A percentile compares a stretch with the other conserved stretches of the same genome.
phyloP scores from a whole-genome alignment of 1,140 invertebrate species.

The Ostrea edulis region DNA sequence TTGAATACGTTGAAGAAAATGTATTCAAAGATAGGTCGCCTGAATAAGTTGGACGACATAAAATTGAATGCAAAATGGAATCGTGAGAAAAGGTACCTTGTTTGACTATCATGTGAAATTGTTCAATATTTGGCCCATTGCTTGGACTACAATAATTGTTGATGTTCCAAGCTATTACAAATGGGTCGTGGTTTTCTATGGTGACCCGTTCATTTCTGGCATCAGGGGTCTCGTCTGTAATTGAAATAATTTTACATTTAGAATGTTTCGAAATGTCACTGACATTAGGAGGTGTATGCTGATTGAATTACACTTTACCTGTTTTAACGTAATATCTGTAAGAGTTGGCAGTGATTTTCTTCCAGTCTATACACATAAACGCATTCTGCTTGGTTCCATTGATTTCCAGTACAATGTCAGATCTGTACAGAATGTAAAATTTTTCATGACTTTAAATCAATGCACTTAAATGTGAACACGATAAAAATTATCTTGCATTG shows the following conservation, averaged over 20 bases:
- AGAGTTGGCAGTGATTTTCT: slow-evolving; percentile 44
- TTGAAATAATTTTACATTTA: neutral
- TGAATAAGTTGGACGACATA: neutral
- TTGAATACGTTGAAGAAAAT: too few relatives aligned
- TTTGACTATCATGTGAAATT: slow-evolving; percentile 55
- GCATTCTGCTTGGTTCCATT: slow-evolving; percentile 31
- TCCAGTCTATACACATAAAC: slow-evolving; percentile 44
- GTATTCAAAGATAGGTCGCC: too few relatives aligned
- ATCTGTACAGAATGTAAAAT: neutral
- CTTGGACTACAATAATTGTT: slow-evolving; percentile 32
- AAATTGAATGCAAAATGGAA: neutral
- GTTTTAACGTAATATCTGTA: slow-evolving; percentile 45
- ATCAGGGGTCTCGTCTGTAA: neutral
- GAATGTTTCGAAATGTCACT: neutral
- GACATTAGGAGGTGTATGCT: neutral
- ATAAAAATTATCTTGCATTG: neutral
- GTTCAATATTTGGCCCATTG: slow-evolving; percentile 15
- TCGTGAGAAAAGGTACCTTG: slow-evolving; percentile 38
- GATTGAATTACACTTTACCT: slow-evolving; percentile 21
- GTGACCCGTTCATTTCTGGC: slow-evolving; percentile 9
- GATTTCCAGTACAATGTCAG: slow-evolving; percentile 31
- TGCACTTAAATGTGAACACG: neutral
- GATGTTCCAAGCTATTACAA: neutral
- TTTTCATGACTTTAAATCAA: neutral
- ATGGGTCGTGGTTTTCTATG: slow-evolving; percentile 21